Evolutionary conservation across 2,113 vertebrate genomes (phyloP).

Genomic region (Hemiscyllium ocellatum): DNA sequence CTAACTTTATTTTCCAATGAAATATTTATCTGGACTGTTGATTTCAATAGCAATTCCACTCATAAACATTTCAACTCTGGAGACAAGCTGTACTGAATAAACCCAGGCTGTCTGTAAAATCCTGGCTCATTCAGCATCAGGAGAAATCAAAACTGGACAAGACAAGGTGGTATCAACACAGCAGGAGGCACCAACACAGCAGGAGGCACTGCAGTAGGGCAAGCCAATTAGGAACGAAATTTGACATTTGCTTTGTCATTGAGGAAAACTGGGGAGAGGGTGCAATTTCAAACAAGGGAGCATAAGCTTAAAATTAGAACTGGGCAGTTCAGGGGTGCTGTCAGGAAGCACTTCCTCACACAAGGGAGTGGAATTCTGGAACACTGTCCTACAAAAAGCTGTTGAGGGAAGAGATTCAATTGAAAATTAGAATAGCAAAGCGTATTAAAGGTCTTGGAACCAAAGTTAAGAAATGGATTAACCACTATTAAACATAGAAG

Average conservation of each 20-base stretch:
- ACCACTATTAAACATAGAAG: background rate
- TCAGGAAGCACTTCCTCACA: background rate
- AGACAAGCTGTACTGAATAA: slow-evolving; percentile 28
- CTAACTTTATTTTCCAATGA: background rate
- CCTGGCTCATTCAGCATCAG: background rate
- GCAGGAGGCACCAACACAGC: too few relatives aligned
- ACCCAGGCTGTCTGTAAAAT: slow-evolving; percentile 10
- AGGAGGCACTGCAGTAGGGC: background rate
- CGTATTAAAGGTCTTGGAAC: background rate
- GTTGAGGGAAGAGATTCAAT: background rate
- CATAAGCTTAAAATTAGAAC: background rate
- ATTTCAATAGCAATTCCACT: background rate
- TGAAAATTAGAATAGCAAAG: background rate
- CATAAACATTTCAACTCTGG: slow-evolving; percentile 32
- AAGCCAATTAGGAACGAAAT: background rate
- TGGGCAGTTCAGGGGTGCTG: background rate
- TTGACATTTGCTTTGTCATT: background rate
- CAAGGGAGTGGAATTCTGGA: background rate
- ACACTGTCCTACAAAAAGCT: background rate
- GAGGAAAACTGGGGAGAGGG: background rate
- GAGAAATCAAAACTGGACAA: background rate
- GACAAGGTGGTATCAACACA: background rate
- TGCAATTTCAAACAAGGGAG: too few relatives aligned
- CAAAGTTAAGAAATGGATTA: background rate
- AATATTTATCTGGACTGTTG: slow-evolving; percentile 33